A percentile compares a stretch with the other conserved stretches of the same genome.
Conservation (phyloP, 1,140 invertebrate genomes). For the Pseudomyrmex concolor region DNA sequence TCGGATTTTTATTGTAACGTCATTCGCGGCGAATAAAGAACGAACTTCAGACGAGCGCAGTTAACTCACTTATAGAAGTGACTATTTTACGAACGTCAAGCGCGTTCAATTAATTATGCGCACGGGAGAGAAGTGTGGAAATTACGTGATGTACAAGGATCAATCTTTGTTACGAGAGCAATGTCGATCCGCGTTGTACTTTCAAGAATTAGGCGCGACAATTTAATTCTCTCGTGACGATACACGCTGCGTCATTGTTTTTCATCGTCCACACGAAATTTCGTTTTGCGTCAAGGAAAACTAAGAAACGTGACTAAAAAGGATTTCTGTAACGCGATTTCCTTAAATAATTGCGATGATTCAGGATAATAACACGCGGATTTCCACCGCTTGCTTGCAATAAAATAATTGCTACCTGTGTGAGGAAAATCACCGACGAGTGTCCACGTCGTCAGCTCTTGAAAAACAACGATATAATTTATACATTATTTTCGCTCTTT, state of each 20-base stretch:
- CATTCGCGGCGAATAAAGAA: too few species aligned
- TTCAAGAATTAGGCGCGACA: not conserved
- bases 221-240: not conserved
- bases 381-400: not conserved
- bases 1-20: too few species aligned
- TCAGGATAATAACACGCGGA: conserved; percentile 24
- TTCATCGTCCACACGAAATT: conserved; percentile 9
- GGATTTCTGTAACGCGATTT: not conserved
- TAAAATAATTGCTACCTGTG: not conserved
- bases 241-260: not conserved
- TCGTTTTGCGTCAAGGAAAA: not conserved
- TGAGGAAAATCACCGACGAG: not conserved
- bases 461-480: not conserved
- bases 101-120: not conserved
- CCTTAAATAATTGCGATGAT: not conserved
- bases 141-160: not conserved
- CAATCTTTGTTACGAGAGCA: not conserved
- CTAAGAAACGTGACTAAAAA: conserved; percentile 1
- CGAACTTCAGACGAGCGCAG: too few species aligned
- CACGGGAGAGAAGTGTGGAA: too few species aligned
- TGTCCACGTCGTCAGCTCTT: not conserved
- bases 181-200: not conserved
- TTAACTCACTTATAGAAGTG: too few species aligned
- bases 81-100: not conserved
- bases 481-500: not conserved